Evolutionary conservation across 2,797 vertebrate genomes (phyloP), one percentile per base, ranked within the genome.

Genomic region (Hipposideros larvatus): DNA sequence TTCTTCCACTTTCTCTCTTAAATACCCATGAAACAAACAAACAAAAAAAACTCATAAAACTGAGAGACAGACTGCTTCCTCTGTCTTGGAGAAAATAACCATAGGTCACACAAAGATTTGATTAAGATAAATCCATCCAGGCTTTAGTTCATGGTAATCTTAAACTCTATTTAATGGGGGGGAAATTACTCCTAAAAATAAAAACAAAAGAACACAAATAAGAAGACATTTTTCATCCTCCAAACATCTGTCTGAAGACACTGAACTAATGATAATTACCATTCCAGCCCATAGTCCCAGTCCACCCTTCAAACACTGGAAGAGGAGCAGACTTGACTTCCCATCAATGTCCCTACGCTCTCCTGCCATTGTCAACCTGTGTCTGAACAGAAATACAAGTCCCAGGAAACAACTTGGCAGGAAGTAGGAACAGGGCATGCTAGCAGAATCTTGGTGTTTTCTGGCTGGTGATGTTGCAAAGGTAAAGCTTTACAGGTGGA

Each of bases 121-220:
- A 86, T 78, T 34, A 80, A 51, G 93, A 65, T 1, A 26, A 92
- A 94, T 63, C 65, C 41, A 66, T 19, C 55, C 51, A 37, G 73
- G 37, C 46, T 96, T 74, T 46, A 85, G 16, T 75, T 92, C 46
- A 21, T 4, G 24, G 55, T 18, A 82, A 88, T 59, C 68, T 78
- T 16, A 61, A 92, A 24, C 21, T 61, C 22, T 34, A 22, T 18
- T 70, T 92, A 55, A 87, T 43, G 51, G 66, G 87, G 66, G 10
- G 55, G 53, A 61, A 59, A 73, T 59, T 79, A 63, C 18, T 86
- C 78, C 57, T 53, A 70, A 87, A 87, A 79, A 65, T 70, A 74
- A 90, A 78, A 82, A 92, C 21, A 37, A 68, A 89, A 93, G 41
- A 78, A 59, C 3, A 57, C 89, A 89, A 77, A 59, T 19, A 86